phyloP scores from a whole-genome alignment of 2,113 vertebrate species.

The Ciconia stormi region DNA sequence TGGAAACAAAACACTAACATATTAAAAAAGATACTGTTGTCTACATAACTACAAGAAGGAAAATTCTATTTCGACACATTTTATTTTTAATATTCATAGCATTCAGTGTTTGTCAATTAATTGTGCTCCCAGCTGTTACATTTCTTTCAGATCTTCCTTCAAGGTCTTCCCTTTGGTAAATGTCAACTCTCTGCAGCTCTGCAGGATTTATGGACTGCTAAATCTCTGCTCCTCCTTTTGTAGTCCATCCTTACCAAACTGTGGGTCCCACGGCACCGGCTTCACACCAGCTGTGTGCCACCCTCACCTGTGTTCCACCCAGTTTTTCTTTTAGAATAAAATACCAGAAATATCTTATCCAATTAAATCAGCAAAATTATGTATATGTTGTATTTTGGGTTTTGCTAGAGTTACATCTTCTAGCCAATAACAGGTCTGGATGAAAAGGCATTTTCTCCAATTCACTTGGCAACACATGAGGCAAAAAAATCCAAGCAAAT shows the following conservation, averaged over 20 bases:
- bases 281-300: not conserved
- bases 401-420: not conserved
- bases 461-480: not conserved
- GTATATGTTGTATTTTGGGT: not conserved
- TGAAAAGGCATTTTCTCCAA: not conserved
- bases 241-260: not conserved
- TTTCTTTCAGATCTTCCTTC: constrained; percentile 31
- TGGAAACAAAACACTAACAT: not conserved
- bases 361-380: not conserved
- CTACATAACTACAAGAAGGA: not conserved
- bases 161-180: constrained; percentile 45
- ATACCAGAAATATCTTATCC: not conserved
- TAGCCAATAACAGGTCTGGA: not conserved
- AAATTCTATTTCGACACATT: not conserved
- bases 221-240: not conserved
- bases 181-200: constrained; percentile 18
- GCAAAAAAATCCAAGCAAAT: not conserved
- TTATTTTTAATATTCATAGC: constrained; percentile 16
- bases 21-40: not conserved
- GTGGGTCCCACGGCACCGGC: not conserved
- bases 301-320: not conserved
- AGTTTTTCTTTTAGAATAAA: not conserved
- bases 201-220: constrained; percentile 10
- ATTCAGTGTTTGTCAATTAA: not conserved
- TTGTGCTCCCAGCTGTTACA: constrained; percentile 28